Base-by-base conservation (phyloP, 92 coral and sea anemone species). In the Epizoanthus fatuus region DNA sequence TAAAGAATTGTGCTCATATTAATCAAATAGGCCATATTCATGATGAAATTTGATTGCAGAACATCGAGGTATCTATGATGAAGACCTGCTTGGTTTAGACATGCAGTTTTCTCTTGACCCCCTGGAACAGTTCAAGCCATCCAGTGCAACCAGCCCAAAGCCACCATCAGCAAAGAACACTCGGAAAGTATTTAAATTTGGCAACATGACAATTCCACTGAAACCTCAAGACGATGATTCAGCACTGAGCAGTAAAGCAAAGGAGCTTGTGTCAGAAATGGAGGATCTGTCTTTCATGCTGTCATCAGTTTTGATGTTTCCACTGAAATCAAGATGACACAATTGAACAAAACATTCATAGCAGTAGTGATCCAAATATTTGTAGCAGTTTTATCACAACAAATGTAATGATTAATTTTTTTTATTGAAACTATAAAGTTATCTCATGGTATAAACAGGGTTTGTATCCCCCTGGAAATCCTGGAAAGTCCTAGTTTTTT, bases 241-340 rank as follows among this genome's bases (percentile, higher is more conserved):
- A 1, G 81, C 92, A 65, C 83, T 95, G 51, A 97, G 97, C 68
- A 81, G 89, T 13, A 70, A 81, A 13, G 95, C 98, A n/a, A 91
- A 83, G 70, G 87, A 63, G 73, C 42, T 95, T 10, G 81, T 93
- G 3, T 88, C 83, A 32, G 94, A 92, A 53, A 90, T 97, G 37
- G 99, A 97, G 72, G 98, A 95, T 89, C 91, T 97, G 55, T 79
- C 93, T 4, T 97, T 97, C 68, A 97, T 97, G 99, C 72, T 84
- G 37, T 95, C 99, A 3, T 90, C 96, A 22, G 98, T 97, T 29
- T 80, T 97, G 32, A 97, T 97, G 99, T 97, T 97, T 60, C 99
- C 99, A 35, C 86, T 97, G n/a, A 95, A 93, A 85, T 67, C 95
- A 16, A 69, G 58, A 81, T 58, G 71, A 90, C 71, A 20, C 70